Conservation (phyloP, 2,797 vertebrate species). For the Pogoniulus pusillus region DNA sequence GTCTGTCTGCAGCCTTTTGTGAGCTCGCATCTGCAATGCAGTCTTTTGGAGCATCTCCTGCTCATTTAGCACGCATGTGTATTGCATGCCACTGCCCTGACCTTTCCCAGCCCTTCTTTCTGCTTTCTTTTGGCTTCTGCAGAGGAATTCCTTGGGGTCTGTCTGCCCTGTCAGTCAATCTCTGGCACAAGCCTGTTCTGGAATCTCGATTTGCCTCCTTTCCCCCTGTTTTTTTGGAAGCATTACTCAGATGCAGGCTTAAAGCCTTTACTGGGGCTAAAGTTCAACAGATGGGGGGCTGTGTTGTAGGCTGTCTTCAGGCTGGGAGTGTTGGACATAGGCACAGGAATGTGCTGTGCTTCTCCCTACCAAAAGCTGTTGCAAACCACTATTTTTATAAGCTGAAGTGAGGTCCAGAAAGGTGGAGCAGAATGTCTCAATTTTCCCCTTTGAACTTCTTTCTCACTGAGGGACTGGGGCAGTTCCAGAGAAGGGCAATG, state of each 20-base stretch:
- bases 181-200: background rate
- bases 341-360: background rate
- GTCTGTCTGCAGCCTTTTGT: background rate
- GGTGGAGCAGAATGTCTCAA: background rate
- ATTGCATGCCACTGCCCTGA: background rate
- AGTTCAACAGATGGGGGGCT: background rate
- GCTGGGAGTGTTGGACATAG: background rate
- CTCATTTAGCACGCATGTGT: background rate
- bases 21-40: slow-evolving; percentile 35
- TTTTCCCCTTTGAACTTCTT: background rate
- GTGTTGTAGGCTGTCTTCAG: background rate
- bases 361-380: background rate
- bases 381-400: background rate
- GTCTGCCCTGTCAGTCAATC: background rate
- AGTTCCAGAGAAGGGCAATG: no score
- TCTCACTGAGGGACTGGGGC: no score
- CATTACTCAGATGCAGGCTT: background rate
- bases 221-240: background rate
- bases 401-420: background rate
- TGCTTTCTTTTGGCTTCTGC: slow-evolving; percentile 1
- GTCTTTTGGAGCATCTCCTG: background rate
- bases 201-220: background rate
- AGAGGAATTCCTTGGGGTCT: slow-evolving; percentile 8
- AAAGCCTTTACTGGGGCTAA: background rate
- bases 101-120: slow-evolving; percentile 22